Base-by-base conservation (phyloP, 2,888 invertebrate species). In the Argyresthia goedartella region DNA sequence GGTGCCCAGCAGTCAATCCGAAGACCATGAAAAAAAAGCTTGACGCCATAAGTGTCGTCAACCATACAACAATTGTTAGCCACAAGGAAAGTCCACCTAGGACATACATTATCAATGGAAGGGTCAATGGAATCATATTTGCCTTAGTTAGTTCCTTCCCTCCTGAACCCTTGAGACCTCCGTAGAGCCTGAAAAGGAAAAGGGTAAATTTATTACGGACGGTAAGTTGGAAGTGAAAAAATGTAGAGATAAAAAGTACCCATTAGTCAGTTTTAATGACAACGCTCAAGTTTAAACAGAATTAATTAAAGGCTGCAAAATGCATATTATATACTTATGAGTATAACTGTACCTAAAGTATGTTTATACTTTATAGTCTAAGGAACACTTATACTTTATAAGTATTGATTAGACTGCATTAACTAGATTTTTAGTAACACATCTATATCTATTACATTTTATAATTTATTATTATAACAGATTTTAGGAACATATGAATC, bases 1-100 rank as follows among this genome's bases (percentile, higher is more conserved):
- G 95, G 76, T 95, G 95, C 0, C 92, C 94, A 3, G 94, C 95
- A 57, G 91, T 94, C 42, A 94, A 60, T 0, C 93, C 94, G 55
- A 91, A 89, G 0, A 90, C 54, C 3, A 82, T 81, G 63, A 95
- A 93, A 11, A 88, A 64, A 55, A 92, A 88, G 59, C 94, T 91
- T 1, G 80, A 76, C 0, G 81, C 59, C 15, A 88, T 47, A 7
- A 88, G 58, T 0, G 89, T 81, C 0, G 79, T 63, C 0, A 90
- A 53, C 92, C 92, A 94, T 48, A 88, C 62, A 0, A 66, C 56
- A 0, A 90, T 11, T 0, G 85, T 81, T 66, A 67, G 71, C 0
- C 66, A 56, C 0, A 76, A 15, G 0, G 81, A 53, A 1, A 80
- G 62, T 0, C 80, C 80, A 42, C 84, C 78, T 0, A 71, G 56